These are phyloP conservation scores for Zeus faber DNA, from an alignment of 2,113 vertebrate species.

Conservation along the genomic window DNA sequence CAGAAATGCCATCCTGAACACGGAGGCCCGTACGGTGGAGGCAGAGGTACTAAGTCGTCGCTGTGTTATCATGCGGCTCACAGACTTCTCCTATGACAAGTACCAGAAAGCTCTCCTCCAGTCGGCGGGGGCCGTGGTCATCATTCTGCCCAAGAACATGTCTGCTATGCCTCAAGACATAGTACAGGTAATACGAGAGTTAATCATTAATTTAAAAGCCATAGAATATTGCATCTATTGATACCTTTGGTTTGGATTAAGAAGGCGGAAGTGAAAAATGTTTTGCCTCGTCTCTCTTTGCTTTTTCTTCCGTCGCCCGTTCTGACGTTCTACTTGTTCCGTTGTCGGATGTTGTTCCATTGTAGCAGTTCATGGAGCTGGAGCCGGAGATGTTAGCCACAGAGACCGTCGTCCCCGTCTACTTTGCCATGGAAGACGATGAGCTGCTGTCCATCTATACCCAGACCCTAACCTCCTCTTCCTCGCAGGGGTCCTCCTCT, in stretches of 20 bases:
- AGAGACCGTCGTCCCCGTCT: constrained; percentile 94
- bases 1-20: constrained; percentile 92
- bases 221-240: no score
- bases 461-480: constrained; percentile 89
- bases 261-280: no score
- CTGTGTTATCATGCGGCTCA: constrained; percentile 92
- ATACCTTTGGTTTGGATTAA: no score
- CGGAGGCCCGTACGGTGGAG: constrained; percentile 90
- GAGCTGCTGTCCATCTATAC: constrained; percentile 94
- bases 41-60: constrained; percentile 95
- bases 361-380: constrained; percentile 96
- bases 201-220: no score
- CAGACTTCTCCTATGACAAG: constrained; percentile 92
- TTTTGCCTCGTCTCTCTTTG: no score
- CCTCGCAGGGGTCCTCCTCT: constrained; percentile 86
- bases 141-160: constrained; percentile 91
- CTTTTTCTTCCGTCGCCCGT: no score
- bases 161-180: constrained; percentile 93
- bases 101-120: constrained; percentile 95
- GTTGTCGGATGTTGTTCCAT: neutral
- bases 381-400: constrained; percentile 96
- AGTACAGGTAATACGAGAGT: constrained; percentile 84
- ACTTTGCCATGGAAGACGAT: constrained; percentile 94
- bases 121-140: constrained; percentile 93
- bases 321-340: no score